These are phyloP conservation scores for Balearica regulorum DNA, from an alignment of 2,797 vertebrate species.

Conservation along the genomic window DNA sequence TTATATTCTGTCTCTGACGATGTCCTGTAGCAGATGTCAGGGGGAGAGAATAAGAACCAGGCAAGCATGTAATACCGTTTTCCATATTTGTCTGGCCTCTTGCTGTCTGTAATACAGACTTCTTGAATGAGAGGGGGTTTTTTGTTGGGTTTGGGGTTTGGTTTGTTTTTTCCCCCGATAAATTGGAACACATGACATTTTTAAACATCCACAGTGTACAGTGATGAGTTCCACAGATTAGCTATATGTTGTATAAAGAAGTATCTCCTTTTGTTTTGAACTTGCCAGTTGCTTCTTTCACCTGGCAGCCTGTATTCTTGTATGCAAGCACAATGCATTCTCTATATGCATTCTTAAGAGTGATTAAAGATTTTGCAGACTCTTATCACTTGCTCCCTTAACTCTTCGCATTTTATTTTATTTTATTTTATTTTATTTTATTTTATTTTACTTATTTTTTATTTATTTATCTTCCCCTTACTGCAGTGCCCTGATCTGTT, in stretches of 20 bases:
- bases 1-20: background rate
- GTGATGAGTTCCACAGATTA: background rate
- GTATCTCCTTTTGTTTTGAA: background rate
- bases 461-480: background rate
- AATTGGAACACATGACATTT: background rate
- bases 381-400: background rate
- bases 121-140: background rate
- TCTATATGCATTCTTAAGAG: background rate
- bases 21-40: background rate
- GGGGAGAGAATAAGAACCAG: background rate
- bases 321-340: background rate
- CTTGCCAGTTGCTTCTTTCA: background rate
- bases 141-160: no score
- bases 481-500: background rate
- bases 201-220: background rate
- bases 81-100: background rate
- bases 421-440: no score
- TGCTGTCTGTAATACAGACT: background rate
- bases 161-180: background rate
- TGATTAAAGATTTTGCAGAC: background rate
- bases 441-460: background rate
- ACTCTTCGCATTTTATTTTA: background rate
- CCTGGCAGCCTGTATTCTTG: background rate
- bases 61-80: background rate
- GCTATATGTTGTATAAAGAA: background rate